Evolutionary conservation across 2,888 invertebrate species (phyloP).

Genomic region (Phragmatobia fuliginosa): DNA sequence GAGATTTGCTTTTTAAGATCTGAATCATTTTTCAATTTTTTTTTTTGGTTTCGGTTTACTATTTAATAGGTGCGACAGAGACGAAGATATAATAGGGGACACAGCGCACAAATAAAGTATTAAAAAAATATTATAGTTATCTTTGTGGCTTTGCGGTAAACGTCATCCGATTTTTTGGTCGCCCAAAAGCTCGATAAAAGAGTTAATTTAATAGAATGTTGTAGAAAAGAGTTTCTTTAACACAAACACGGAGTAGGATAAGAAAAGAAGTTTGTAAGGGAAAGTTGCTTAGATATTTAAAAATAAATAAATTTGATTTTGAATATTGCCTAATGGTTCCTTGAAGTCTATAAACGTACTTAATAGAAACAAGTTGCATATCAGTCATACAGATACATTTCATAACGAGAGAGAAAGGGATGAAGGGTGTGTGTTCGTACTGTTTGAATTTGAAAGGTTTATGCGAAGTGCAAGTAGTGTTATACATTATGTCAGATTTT

Average conservation of each 20-base stretch:
- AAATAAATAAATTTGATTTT: not conserved
- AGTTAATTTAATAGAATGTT: not conserved
- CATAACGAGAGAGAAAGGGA: constrained; percentile 24
- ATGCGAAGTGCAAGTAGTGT: not conserved
- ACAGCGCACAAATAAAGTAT: not conserved
- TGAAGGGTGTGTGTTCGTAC: constrained; percentile 13
- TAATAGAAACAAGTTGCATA: constrained; percentile 40
- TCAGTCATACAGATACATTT: constrained; percentile 33
- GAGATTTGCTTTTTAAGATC: not conserved
- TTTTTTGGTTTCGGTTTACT: not conserved
- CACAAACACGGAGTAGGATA: not conserved
- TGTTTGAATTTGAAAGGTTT: constrained; percentile 1
- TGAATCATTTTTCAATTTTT: not conserved
- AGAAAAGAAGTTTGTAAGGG: not conserved
- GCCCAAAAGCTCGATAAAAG: not conserved
- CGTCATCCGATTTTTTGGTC: not conserved
- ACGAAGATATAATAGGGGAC: not conserved
- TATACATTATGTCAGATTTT: not conserved
- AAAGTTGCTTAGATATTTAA: not conserved
- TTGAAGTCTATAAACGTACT: constrained; percentile 31
- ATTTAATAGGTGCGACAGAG: not conserved
- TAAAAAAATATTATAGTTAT: not conserved
- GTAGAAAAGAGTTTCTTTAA: not conserved
- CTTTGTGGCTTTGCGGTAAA: not conserved
- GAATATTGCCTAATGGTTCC: not conserved